Conservation (phyloP, 2,797 vertebrate species). For the Zenarchopterus dispar region DNA sequence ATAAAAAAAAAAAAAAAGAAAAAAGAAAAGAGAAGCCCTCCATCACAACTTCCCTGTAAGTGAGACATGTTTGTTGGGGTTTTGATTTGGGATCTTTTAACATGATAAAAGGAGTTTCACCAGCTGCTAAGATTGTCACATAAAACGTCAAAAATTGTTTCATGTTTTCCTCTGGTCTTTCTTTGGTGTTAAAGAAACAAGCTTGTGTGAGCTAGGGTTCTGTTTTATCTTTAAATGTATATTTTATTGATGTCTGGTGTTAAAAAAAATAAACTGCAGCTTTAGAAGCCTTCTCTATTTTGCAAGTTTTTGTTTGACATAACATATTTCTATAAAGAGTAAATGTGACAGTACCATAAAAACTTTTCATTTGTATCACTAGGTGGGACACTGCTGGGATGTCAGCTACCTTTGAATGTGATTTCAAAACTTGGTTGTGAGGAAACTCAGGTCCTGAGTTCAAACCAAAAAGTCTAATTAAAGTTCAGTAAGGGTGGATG, state of each 20-base stretch:
- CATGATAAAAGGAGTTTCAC: conserved; percentile 46
- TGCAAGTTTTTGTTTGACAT: conserved; percentile 27
- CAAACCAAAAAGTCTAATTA: conserved; percentile 63
- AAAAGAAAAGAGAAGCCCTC: not conserved
- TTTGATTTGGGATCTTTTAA: conserved; percentile 37
- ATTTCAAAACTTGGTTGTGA: conserved; percentile 36
- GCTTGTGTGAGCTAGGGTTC: conserved; percentile 20
- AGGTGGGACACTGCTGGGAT: conserved; percentile 5
- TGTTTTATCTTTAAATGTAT: conserved; percentile 55
- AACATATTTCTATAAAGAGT: conserved; percentile 16
- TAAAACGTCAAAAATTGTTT: conserved; percentile 44
- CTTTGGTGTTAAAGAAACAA: conserved; percentile 32
- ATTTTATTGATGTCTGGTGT: conserved; percentile 30
- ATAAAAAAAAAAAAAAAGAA: conserved; percentile 1
- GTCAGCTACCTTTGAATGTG: conserved; percentile 50
- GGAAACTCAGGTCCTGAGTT: conserved; percentile 31
- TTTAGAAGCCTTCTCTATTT: conserved; percentile 31
- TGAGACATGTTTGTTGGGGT: conserved; percentile 25
- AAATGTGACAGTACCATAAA: conserved; percentile 46
- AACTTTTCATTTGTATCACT: conserved; percentile 24
- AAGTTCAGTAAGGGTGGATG: conserved; percentile 48
- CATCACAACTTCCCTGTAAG: conserved; percentile 12
- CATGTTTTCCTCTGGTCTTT: conserved; percentile 35
- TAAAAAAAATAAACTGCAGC: conserved; percentile 13
- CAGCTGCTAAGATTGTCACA: conserved; percentile 52